Evolutionary conservation across 2,797 vertebrate genomes (phyloP).

Genomic region (Aphelocoma californica): DNA sequence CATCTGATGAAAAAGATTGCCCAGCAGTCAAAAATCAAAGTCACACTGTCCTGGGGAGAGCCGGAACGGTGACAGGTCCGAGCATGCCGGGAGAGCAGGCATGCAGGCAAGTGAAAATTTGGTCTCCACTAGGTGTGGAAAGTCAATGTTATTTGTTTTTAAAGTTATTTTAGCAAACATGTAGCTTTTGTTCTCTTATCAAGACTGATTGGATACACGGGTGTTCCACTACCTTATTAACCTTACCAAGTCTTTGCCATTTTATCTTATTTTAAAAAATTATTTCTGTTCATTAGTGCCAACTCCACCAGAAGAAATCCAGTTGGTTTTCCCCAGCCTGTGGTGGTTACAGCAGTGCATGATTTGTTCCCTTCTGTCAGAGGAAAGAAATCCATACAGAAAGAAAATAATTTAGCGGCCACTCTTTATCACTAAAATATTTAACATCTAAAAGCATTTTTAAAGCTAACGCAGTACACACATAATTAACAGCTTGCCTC

Average conservation of each 20-base stretch:
- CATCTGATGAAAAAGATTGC: constrained; percentile 85
- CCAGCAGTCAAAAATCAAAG: constrained; percentile 81
- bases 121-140: constrained; percentile 75
- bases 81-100: constrained; percentile 71
- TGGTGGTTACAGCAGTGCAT: not conserved
- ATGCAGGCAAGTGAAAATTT: constrained; percentile 77
- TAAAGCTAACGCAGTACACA: constrained; percentile 22
- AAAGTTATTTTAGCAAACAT: constrained; percentile 68
- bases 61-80: constrained; percentile 70
- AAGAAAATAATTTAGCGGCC: not conserved
- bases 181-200: constrained; percentile 53
- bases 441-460: constrained; percentile 14
- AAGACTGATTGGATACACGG: not conserved
- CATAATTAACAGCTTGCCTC: constrained; percentile 47
- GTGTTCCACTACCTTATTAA: constrained; percentile 53
- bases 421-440: not conserved
- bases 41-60: constrained; percentile 67
- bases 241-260: constrained; percentile 6
- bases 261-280: not conserved
- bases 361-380: not conserved
- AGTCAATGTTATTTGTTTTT: constrained; percentile 72
- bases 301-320: not conserved
- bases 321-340: not conserved
- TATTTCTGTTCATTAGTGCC: constrained; percentile 43
- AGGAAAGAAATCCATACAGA: not conserved